A percentile compares a stretch with the other conserved stretches of the same genome.
Conservation (phyloP, 2,888 invertebrate genomes). For the Caenorhabditis sp. region DNA sequence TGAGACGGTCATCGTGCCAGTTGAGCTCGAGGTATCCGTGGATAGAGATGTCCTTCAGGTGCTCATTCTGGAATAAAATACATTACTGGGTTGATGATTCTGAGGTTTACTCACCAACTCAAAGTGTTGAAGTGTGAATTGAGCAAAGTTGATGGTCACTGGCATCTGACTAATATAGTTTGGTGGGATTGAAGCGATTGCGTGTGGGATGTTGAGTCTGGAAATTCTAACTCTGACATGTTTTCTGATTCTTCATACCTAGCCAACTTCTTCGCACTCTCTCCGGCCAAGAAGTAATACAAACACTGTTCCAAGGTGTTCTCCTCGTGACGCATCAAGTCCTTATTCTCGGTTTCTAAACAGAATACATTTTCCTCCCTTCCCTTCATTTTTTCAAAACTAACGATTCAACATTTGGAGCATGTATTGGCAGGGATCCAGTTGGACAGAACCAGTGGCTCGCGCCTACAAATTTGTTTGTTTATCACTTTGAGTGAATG, state of each 20-base stretch:
- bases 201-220: constrained; percentile 77
- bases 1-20: constrained; percentile 71
- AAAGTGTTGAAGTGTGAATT: constrained; percentile 82
- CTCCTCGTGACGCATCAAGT: constrained; percentile 77
- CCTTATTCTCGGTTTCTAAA: constrained; percentile 58
- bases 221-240: no score
- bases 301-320: constrained; percentile 82
- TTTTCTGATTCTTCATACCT: no score
- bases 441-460: constrained; percentile 73
- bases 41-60: constrained; percentile 80
- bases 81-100: background rate
- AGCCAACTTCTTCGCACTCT: constrained; percentile 72
- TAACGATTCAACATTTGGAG: constrained; percentile 69
- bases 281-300: constrained; percentile 82
- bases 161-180: constrained; percentile 74
- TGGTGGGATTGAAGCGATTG: constrained; percentile 82
- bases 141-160: constrained; percentile 78
- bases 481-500: constrained; percentile 13
- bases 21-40: constrained; percentile 76
- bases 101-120: constrained; percentile 81
- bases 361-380: background rate
- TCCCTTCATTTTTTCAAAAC: constrained; percentile 26
- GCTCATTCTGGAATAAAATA: constrained; percentile 78
- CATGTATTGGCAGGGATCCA: constrained; percentile 77
- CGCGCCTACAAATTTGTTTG: constrained; percentile 67